Conservation (phyloP, 2,113 vertebrate genomes). For the Aythya baeri region DNA sequence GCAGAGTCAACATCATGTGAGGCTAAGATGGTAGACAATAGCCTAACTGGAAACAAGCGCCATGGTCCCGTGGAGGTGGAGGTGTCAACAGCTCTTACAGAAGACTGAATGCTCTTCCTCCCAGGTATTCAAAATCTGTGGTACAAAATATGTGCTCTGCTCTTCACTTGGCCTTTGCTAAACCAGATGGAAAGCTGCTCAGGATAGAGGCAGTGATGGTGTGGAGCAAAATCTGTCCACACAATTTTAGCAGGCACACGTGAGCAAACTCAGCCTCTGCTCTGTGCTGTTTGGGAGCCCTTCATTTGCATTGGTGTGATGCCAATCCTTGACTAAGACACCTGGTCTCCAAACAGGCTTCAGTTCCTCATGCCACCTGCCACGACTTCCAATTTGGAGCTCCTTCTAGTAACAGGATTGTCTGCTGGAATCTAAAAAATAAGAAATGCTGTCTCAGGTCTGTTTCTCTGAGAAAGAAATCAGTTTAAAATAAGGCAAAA, state of each 20-base stretch:
- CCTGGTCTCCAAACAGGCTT: neutral
- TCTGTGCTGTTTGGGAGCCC: neutral
- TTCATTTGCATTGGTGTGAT: neutral
- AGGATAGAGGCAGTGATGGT: neutral
- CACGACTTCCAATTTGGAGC: neutral
- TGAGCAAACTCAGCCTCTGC: neutral
- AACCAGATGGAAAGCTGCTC: neutral
- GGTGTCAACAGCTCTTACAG: neutral
- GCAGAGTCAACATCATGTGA: slow-evolving; percentile 30
- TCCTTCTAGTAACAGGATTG: neutral
- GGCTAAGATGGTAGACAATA: neutral
- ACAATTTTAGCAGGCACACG: neutral
- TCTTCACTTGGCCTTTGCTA: neutral
- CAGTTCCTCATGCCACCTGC: neutral
- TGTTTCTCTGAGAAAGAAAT: neutral
- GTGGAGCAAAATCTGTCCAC: neutral
- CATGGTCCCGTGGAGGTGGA: neutral
- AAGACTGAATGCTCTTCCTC: neutral
- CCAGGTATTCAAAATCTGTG: neutral
- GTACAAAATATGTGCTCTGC: neutral
- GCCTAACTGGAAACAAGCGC: neutral
- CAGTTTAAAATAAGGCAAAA: neutral
- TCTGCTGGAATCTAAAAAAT: accelerated
- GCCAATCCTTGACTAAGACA: neutral
- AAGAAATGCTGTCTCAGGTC: neutral